phyloP scores from a whole-genome alignment of 2,888 invertebrate species.

The Pristionchus mayeri region DNA sequence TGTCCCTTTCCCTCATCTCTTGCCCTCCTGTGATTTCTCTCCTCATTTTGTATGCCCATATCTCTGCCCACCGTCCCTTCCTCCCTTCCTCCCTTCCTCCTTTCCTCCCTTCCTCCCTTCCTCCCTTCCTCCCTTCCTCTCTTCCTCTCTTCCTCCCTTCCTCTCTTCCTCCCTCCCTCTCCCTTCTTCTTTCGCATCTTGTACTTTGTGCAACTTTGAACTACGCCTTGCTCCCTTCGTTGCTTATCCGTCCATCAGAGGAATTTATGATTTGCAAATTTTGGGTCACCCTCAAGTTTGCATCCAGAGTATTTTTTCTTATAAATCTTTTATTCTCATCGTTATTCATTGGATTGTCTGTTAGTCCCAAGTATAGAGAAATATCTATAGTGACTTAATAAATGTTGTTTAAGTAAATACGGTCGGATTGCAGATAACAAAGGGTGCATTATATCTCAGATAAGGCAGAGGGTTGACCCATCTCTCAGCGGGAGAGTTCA shows the following conservation, averaged over 20 bases:
- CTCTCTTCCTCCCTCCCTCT: background rate
- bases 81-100: background rate
- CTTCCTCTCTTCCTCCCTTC: background rate
- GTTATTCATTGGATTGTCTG: too few relatives aligned
- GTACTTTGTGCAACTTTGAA: background rate
- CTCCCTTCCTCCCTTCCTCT: background rate
- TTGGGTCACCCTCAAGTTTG: too few relatives aligned
- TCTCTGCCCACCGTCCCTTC: too few relatives aligned
- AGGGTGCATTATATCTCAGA: too few relatives aligned
- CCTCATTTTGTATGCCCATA: background rate
- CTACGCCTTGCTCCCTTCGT: background rate
- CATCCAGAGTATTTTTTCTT: too few relatives aligned
- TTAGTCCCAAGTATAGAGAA: too few relatives aligned
- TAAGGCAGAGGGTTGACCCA: background rate
- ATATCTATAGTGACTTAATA: too few relatives aligned
- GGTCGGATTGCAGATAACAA: too few relatives aligned
- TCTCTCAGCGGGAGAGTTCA: background rate
- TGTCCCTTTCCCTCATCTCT: background rate
- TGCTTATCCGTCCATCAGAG: too few relatives aligned
- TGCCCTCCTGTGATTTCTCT: constrained; percentile 13
- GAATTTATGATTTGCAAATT: too few relatives aligned
- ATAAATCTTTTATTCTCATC: too few relatives aligned
- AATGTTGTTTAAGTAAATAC: too few relatives aligned
- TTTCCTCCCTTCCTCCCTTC: background rate
- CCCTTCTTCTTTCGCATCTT: background rate